Evolutionary conservation across 2,888 invertebrate species (phyloP), one percentile per base, ranked within the genome.

Genomic region (Tipula lateralis): DNA sequence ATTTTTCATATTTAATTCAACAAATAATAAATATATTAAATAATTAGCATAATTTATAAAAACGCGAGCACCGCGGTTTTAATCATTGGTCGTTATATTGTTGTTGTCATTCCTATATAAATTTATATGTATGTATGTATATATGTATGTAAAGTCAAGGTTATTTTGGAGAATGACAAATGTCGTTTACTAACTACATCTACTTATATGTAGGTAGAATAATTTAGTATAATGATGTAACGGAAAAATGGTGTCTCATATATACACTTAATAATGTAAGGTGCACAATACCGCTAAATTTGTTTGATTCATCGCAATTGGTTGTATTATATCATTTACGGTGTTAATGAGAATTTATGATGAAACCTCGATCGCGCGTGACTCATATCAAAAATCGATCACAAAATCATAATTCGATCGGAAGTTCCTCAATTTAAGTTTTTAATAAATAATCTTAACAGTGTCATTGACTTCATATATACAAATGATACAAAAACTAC

Each of bases 121-220:
- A 50, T 50, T 50, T 50, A 50, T 12, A 2, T 50, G n/a, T n/a
- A n/a, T n/a, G n/a, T n/a, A n/a, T n/a, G n/a, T n/a, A n/a, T n/a
- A n/a, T n/a, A n/a, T n/a, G n/a, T n/a, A n/a, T n/a, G n/a, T 50
- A 50, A 66, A 66, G 66, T 66, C 66, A 66, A 66, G 66, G 66
- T 66, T 66, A 3, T 66, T 7, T 24, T 66, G 66, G 24, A n/a
- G 66, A 24, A 66, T 24, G 66, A 66, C 7, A 24, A 66, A 66
- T 66, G 66, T 24, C 66, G 66, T 66, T 44, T 44, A 44, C n/a
- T 44, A 44, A 44, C n/a, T n/a, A 16, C 4, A n/a, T 44, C 3
- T 44, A 3, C 16, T 2, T n/a, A n/a, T 44, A 4, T n/a, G n/a
- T 39, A 44, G 4, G 5, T 24, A 24, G 9, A 66, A 12, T 24